A percentile compares a stretch with the other conserved stretches of the same genome.
Conservation (phyloP, 2,888 invertebrate genomes). For the Yponomeuta evonymella region DNA sequence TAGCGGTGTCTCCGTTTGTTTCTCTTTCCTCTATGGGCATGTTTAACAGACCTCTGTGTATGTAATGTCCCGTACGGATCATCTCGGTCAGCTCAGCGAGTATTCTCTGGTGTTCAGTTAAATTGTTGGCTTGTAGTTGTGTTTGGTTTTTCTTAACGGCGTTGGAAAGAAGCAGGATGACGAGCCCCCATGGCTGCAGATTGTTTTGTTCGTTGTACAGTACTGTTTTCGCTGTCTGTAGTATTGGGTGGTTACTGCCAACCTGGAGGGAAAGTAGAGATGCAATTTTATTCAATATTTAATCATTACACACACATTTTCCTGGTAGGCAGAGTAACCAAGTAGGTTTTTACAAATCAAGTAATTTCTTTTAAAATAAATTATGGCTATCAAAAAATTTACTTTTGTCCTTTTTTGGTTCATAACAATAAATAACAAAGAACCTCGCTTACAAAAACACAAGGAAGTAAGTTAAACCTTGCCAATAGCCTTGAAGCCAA, state of each 20-base stretch:
- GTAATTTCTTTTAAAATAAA: not conserved
- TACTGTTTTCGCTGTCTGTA: slow-evolving; percentile 89
- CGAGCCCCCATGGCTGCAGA: slow-evolving; percentile 90
- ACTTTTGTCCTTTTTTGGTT: no score
- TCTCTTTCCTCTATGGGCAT: slow-evolving; percentile 63
- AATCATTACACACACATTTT: no score
- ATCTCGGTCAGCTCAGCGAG: slow-evolving; percentile 86
- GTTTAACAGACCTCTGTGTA: slow-evolving; percentile 81
- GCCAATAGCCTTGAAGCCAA: slow-evolving; percentile 3
- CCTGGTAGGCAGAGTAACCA: no score
- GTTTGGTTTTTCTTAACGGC: slow-evolving; percentile 76
- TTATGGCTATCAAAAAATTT: not conserved
- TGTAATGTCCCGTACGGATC: slow-evolving; percentile 89
- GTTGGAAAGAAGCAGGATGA: slow-evolving; percentile 88
- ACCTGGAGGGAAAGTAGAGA: slow-evolving; percentile 55
- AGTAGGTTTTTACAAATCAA: not conserved
- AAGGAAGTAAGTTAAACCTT: slow-evolving; percentile 12
- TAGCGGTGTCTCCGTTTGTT: slow-evolving; percentile 79
- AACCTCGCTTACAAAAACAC: not conserved
- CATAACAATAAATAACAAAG: not conserved
- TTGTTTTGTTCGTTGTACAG: slow-evolving; percentile 89
- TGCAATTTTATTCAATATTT: no score
- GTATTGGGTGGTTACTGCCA: slow-evolving; percentile 89
- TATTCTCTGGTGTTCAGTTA: slow-evolving; percentile 70
- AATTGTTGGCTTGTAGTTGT: slow-evolving; percentile 73